These are phyloP conservation scores for Drosophila murphyi DNA, from an alignment of 1,140 invertebrate species.

Conservation along the genomic window DNA sequence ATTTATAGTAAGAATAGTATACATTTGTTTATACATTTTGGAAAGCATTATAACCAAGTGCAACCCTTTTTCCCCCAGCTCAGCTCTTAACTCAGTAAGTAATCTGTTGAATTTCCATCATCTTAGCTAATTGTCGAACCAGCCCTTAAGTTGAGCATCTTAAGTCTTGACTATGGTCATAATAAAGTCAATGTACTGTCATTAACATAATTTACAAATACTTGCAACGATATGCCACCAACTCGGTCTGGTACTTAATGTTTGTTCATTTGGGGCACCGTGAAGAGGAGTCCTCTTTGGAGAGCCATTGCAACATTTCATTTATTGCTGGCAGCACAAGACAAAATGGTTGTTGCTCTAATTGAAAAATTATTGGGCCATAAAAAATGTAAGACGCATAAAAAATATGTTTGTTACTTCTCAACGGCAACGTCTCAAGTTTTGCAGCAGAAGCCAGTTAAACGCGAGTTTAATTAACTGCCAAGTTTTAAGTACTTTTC, in stretches of 20 bases:
- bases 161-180: constrained; percentile 25
- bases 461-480: constrained; percentile 75
- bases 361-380: constrained; percentile 81
- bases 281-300: constrained; percentile 12
- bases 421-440: constrained; percentile 25
- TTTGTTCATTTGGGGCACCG: constrained; percentile 48
- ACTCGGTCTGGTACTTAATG: constrained; percentile 20
- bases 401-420: constrained; percentile 55
- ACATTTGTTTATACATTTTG: not conserved
- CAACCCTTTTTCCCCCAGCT: not conserved
- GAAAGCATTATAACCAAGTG: not conserved
- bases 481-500: constrained; percentile 70
- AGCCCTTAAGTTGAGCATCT: not conserved
- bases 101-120: constrained; percentile 20
- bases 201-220: constrained; percentile 79
- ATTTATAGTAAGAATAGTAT: not conserved
- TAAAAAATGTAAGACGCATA: constrained; percentile 72
- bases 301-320: constrained; percentile 62
- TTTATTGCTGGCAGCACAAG: constrained; percentile 62
- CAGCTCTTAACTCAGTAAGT: not conserved
- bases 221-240: constrained; percentile 42
- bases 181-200: constrained; percentile 78
- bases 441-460: constrained; percentile 38
- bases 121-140: constrained; percentile 5
- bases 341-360: constrained; percentile 62